Percentiles rank a stretch among this genome's conserved stretches.
These are phyloP conservation scores for Hyperopisus bebe DNA, from an alignment of 2,113 vertebrate species.

Conservation along the genomic window DNA sequence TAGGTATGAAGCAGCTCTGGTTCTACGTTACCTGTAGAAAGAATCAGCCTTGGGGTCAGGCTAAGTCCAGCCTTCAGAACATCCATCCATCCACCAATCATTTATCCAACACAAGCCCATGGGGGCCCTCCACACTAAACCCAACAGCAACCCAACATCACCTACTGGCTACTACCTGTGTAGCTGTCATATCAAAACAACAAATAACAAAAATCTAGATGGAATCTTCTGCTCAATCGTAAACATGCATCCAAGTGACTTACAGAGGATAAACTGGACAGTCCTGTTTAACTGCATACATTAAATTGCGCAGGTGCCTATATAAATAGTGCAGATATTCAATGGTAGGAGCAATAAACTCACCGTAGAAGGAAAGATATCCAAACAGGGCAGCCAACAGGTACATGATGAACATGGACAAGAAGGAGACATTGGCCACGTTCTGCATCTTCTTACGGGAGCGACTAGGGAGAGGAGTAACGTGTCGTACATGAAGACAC, in stretches of 20 bases:
- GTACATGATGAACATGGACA: conserved; percentile 96
- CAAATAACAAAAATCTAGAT: neutral
- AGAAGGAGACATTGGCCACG: conserved; percentile 91
- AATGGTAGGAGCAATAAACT: conserved; percentile 37
- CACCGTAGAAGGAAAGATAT: conserved; percentile 93
- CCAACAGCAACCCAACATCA: neutral
- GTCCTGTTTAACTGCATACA: neutral
- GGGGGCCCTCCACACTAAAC: neutral
- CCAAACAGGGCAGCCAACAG: conserved; percentile 92
- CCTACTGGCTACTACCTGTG: neutral
- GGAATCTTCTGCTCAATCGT: neutral
- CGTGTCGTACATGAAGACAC: neutral
- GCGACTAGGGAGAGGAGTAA: conserved; percentile 62
- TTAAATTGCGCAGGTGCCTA: neutral
- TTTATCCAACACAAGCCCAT: neutral
- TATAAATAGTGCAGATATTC: neutral
- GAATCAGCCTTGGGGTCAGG: neutral
- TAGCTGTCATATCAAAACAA: neutral
- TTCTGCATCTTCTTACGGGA: conserved; percentile 88
- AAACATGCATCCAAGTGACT: neutral
- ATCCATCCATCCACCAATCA: neutral
- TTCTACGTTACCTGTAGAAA: conserved; percentile 67
- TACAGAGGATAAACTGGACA: neutral
- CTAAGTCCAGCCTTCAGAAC: neutral
- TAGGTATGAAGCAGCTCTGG: conserved; percentile 92